Evolutionary conservation across 2,113 vertebrate species (phyloP), one percentile per base, ranked within the genome.

Genomic region (Thamnaconus septentrionalis): DNA sequence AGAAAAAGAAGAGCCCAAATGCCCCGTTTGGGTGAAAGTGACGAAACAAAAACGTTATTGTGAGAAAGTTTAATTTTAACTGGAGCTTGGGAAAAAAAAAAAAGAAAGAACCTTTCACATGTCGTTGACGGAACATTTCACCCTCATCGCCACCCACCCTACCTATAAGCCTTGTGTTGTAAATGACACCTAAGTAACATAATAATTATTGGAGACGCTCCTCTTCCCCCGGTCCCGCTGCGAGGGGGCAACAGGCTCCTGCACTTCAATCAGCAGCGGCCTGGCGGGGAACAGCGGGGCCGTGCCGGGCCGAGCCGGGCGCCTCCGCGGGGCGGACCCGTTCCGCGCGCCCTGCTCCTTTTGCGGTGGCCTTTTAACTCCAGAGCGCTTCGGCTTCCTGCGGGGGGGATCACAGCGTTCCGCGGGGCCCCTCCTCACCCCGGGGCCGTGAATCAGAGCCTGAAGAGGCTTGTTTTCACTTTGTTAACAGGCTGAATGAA

Each of bases 151-250:
- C 18, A 31, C 18, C 18, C 18, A 31, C 18, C 18, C 18, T 2
- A 31, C 53, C 53, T 5, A 18, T 7, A 4, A 11, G 82, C 76
- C 83, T 90, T 91, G 88, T 91, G 88, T 90, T 91, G 89, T 89
- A 88, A 91, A 92, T 91, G 80, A 81, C 88, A 81, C 84, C 76
- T 79, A 60, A 90, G 87, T 88, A 88, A 91, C 88, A 91, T 89
- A 76, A 90, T 89, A 85, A 92, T 90, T 88, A 90, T 90, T 83
- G 73, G 68, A 66, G 82, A 71, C 80, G 87, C 74, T 84, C 67
- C 73, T 76, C 83, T 76, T 79, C 62, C 70, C 67, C 62, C 40
- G 79, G 75, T 7, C 91, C 89, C 63, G 89, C 88, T 76, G 88
- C 5, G 88, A 79, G 66, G 76, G 59, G 81, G 74, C 89, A 78